These are phyloP conservation scores for Tribolium castaneum DNA, from an alignment of 1,140 invertebrate genomes.

Conservation along the genomic window DNA sequence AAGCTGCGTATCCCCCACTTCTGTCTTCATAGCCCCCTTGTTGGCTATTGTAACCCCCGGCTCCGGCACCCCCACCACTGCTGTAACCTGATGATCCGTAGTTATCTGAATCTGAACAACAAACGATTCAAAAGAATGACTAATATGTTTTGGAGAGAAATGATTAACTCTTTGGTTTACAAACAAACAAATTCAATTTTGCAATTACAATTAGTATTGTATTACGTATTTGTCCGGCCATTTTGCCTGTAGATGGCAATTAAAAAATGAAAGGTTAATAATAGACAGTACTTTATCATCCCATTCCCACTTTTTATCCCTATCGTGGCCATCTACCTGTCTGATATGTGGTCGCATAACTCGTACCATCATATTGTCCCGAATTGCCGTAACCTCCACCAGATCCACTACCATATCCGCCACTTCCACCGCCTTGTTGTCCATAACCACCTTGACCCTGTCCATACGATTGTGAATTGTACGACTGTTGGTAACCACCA, in stretches of 20 bases:
- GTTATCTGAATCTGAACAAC: conserved; percentile 29
- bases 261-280: not conserved
- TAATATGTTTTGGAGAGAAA: not conserved
- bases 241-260: not conserved
- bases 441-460: conserved; percentile 38
- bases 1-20: conserved; percentile 37
- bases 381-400: conserved; percentile 36
- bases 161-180: not conserved
- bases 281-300: not conserved
- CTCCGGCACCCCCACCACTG: conserved; percentile 19
- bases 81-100: conserved; percentile 43
- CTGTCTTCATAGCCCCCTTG: conserved; percentile 44
- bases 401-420: conserved; percentile 34
- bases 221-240: not conserved
- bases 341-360: conserved; percentile 39
- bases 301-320: not conserved
- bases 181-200: not conserved
- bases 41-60: conserved; percentile 48
- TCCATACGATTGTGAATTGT: conserved; percentile 40
- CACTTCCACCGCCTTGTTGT: conserved; percentile 38
- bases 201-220: not conserved
- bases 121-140: no score
- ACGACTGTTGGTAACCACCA: conserved; percentile 39
- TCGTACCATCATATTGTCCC: conserved; percentile 40
- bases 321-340: conserved; percentile 9